A percentile compares a stretch with the other conserved stretches of the same genome.
These are phyloP conservation scores for Mobula birostris DNA, from an alignment of 2,113 vertebrate species.

Conservation along the genomic window DNA sequence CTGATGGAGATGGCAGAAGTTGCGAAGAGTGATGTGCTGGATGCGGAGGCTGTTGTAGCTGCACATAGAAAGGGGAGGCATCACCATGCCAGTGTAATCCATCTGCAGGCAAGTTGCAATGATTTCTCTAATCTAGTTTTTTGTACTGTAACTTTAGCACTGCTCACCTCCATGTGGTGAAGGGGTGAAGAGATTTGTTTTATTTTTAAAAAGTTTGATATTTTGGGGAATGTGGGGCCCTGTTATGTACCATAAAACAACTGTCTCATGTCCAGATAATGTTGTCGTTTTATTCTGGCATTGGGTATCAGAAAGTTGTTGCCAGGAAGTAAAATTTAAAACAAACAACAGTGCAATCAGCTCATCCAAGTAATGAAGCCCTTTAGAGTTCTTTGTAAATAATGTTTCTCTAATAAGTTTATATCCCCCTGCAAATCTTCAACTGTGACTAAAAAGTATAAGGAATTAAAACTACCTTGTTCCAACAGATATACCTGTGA, in stretches of 20 bases:
- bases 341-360: not conserved
- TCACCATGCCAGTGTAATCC: not conserved
- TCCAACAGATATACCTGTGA: slow-evolving; percentile 82
- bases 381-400: too few relatives aligned
- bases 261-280: not conserved
- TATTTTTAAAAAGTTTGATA: not conserved
- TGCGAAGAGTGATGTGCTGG: too few relatives aligned
- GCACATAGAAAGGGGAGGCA: not conserved
- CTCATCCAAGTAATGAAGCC: not conserved
- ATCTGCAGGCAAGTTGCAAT: not conserved
- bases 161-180: not conserved
- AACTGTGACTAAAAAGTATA: not conserved
- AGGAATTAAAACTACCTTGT: not conserved
- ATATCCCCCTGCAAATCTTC: not conserved
- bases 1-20: too few relatives aligned
- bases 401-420: not conserved
- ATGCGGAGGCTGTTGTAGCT: not conserved
- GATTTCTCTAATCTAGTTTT: not conserved
- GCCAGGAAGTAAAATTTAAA: not conserved
- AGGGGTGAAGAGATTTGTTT: not conserved
- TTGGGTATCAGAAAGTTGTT: not conserved
- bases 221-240: not conserved
- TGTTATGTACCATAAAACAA: not conserved
- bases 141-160: not conserved
- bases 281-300: not conserved